A percentile compares a stretch with the other conserved stretches of the same genome.
Evolutionary conservation across 2,888 invertebrate genomes (phyloP).

Genomic region (Fragum fragum): DNA sequence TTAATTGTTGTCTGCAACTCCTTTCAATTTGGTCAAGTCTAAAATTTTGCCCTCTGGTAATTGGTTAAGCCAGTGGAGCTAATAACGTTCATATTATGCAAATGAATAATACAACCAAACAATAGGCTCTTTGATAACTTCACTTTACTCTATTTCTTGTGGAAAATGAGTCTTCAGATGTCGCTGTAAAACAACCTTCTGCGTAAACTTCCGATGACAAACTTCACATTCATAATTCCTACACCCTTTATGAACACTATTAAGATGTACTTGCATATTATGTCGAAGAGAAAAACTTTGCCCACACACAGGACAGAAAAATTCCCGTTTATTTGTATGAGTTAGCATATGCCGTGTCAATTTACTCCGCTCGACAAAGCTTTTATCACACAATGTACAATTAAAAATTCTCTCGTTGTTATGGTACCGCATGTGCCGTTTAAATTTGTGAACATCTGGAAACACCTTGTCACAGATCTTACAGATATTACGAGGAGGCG

Average conservation of each 20-base stretch:
- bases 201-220: conserved; percentile 57
- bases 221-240: conserved; percentile 47
- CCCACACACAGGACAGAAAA: conserved; percentile 51
- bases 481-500: conserved; percentile 39
- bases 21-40: too few relatives aligned
- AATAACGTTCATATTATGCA: too few relatives aligned
- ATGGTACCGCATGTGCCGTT: conserved; percentile 56
- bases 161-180: conserved; percentile 51
- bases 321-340: conserved; percentile 52
- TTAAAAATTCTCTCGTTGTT: conserved; percentile 32
- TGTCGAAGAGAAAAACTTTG: conserved; percentile 53
- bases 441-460: conserved; percentile 52
- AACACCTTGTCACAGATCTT: conserved; percentile 59
- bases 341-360: conserved; percentile 57
- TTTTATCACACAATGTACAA: conserved; percentile 57
- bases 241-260: conserved; percentile 48
- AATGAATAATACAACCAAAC: too few relatives aligned
- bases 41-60: too few relatives aligned
- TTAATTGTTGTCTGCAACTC: too few relatives aligned
- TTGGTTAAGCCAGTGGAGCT: too few relatives aligned
- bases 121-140: neutral
- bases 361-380: conserved; percentile 49
- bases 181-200: conserved; percentile 57
- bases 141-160: neutral
- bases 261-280: conserved; percentile 54